These are phyloP conservation scores for Neomonachus schauinslandi DNA, from an alignment of 2,113 vertebrate species.

Conservation along the genomic window DNA sequence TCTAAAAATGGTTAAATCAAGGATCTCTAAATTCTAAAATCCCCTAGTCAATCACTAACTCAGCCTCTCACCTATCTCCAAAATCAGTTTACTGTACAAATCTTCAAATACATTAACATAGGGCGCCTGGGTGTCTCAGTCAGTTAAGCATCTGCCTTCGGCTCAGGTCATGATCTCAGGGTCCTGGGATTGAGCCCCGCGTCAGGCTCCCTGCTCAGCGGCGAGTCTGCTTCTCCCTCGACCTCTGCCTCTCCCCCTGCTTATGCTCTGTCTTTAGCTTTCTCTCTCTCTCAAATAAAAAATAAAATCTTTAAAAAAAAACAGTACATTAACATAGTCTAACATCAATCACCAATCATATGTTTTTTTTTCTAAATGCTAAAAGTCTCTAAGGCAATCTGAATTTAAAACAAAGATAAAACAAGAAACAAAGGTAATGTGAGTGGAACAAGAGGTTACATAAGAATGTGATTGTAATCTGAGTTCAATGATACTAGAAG, in stretches of 20 bases:
- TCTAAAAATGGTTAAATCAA: not conserved
- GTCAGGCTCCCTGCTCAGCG: too few relatives aligned
- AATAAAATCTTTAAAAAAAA: not conserved
- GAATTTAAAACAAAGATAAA: not conserved
- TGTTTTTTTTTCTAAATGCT: not conserved
- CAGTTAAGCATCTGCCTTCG: too few relatives aligned
- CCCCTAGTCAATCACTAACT: not conserved
- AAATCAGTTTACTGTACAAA: not conserved
- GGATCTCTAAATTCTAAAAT: not conserved
- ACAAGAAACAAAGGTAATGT: not conserved
- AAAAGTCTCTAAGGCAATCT: not conserved
- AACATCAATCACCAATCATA: not conserved
- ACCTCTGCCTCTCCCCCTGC: too few relatives aligned
- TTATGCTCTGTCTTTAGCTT: too few relatives aligned
- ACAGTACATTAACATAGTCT: not conserved
- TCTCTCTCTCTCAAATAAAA: not conserved
- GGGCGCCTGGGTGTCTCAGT: too few relatives aligned
- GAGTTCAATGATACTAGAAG: not conserved
- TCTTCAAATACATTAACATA: not conserved
- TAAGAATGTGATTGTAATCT: not conserved
- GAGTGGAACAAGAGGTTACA: not conserved
- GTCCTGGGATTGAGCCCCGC: too few relatives aligned
- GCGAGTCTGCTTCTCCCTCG: too few relatives aligned
- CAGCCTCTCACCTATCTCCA: not conserved
- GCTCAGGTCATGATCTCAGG: too few relatives aligned